Evolutionary conservation across 2,797 vertebrate species (phyloP).

Genomic region (Hemibagrus guttatus): DNA sequence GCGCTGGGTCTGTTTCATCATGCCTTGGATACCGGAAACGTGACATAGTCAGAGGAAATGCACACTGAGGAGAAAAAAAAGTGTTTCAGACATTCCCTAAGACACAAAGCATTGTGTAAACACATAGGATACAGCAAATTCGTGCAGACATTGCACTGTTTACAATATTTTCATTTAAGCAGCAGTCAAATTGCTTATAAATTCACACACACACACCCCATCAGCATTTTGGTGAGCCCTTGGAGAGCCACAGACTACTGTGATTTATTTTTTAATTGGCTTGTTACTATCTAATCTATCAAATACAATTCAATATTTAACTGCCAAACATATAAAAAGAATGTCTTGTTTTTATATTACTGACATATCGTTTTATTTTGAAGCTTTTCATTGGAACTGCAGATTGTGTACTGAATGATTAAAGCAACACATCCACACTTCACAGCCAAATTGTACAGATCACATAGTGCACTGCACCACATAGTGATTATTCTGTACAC

Average conservation of each 20-base stretch:
- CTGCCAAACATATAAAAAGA: background rate
- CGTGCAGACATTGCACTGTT: background rate
- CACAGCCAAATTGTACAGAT: background rate
- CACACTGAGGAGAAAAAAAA: background rate
- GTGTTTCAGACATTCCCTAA: background rate
- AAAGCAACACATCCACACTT: background rate
- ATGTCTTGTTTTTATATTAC: background rate
- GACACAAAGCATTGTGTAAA: background rate
- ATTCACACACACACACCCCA: background rate
- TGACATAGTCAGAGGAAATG: conserved; percentile 13
- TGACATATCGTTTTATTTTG: background rate
- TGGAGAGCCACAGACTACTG: background rate
- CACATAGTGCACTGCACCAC: background rate
- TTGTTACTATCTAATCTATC: background rate
- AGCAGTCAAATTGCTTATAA: background rate
- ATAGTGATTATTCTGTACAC: too few relatives aligned
- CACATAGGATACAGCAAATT: background rate
- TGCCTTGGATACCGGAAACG: too few relatives aligned
- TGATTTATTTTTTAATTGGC: background rate
- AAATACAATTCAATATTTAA: background rate
- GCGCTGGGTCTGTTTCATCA: too few relatives aligned
- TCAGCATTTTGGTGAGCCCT: background rate
- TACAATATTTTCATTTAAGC: background rate
- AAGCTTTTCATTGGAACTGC: background rate
- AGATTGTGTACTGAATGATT: background rate